Base-by-base conservation (phyloP, 2,888 invertebrate genomes). In the Sinodicranocentrus sp. region DNA sequence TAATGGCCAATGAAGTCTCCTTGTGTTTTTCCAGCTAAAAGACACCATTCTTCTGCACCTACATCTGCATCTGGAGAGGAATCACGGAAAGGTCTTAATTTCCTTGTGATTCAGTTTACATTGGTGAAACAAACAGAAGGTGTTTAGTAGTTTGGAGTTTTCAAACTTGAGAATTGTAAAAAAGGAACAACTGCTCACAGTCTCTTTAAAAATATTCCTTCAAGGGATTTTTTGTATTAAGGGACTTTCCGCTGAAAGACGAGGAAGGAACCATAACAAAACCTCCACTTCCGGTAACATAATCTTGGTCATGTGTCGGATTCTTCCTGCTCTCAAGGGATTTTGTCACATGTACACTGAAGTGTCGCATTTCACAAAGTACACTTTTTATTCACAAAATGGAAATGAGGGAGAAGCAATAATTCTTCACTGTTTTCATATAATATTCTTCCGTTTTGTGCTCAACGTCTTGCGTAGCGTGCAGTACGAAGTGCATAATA, bases 211-310 rank as follows among this genome's bases (percentile, higher is more conserved):
- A 33, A 33, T 33, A 33, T 33, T 33, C 5, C n/a, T 33, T 6
- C 33, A 33, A 33, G 23, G 23, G 57, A 23, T 6, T 21, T 6
- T 2, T 3, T 21, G n/a, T 21, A 19, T 6, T 57, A 57, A n/a
- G 23, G n/a, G 57, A 5, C 19, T 61, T 33, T 33, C 61, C 2
- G 61, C 19, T 52, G 28, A 17, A 61, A 61, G 26, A 67, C n/a
- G 33, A 33, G 33, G 13, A 70, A 23, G 72, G 73, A 28, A 76
- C 82, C 82, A 83, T 71, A 83, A 77, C 76, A 83, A 76, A 83
- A 83, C 82, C 76, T 72, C 77, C 17, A 83, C 82, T 83, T 83
- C 82, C 82, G 82, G 82, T 77, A 83, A 83, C 63, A 63, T 83
- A 71, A 83, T 83, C 82, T 33, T 61, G 43, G 52, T 70, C 78